Conservation (phyloP, 2,888 invertebrate species). For the Tetranychus piercei region DNA sequence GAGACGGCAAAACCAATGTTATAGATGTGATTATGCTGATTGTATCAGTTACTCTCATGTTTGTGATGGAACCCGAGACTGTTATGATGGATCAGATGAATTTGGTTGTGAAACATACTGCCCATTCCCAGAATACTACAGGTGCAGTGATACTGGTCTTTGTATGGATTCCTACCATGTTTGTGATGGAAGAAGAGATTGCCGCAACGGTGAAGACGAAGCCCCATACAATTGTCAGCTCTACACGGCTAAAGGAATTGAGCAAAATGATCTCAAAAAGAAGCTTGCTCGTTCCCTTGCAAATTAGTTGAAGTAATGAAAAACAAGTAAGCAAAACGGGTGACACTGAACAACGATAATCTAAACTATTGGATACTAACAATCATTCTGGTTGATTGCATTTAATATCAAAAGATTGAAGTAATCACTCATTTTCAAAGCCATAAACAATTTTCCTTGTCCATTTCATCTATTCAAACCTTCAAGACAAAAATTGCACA, state of each 20-base stretch:
- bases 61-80: conserved; percentile 12
- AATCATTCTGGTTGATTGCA: no score
- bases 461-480: no score
- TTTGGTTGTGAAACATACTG: conserved; percentile 5
- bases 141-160: conserved; percentile 6
- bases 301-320: no score
- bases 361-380: no score
- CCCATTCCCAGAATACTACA: conserved; percentile 8
- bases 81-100: conserved; percentile 10
- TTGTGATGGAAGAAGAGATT: conserved; percentile 10
- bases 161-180: conserved; percentile 11
- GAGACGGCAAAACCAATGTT: neutral
- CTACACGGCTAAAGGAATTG: neutral
- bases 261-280: neutral
- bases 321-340: no score
- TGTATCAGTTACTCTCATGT: conserved; percentile 6
- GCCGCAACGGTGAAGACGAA: conserved; percentile 14
- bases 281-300: neutral
- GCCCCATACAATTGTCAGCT: neutral
- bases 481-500: no score
- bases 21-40: neutral
- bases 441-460: no score
- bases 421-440: no score
- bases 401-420: no score
- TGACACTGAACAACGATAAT: no score